Evolutionary conservation across 1,140 invertebrate genomes (phyloP), one percentile per base, ranked within the genome.

Genomic region (Drosophila erecta): DNA sequence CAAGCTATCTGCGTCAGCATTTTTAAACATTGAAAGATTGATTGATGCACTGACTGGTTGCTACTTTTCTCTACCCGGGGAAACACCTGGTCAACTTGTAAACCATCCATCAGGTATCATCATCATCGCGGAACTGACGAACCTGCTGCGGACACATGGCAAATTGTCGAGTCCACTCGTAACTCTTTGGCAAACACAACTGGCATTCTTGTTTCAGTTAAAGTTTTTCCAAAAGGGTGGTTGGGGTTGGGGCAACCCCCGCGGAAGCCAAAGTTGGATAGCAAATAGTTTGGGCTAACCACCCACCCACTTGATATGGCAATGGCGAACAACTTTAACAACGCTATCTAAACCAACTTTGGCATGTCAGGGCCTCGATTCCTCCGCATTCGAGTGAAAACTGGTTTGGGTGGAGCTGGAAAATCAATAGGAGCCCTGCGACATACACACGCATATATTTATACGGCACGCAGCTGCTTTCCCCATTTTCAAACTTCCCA

Each of bases 271-370:
- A 38, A 14, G 37, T 38, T 38, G 12, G 37, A 33, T 74, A 38
- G 37, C 37, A 62, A 79, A 81, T 72, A 81, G 75, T 72, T 85
- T 58, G 44, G 47, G 50, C 67, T 37, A 40, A 30, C 43, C 38
- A 40, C 37, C 41, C 37, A 6, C 40, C 46, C 30, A 38, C 46
- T 76, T 76, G 59, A 75, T 59, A 79, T 76, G 80, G 57, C 54
- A 38, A 57, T 66, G 78, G 61, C 62, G 43, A 64, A 50, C 40
- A 64, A 72, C 62, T 69, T 61, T 74, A 76, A 57, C 65, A 61
- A 65, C 64, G 65, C 66, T 77, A 80, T 81, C 79, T 76, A 81
- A 77, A 59, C 79, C 59, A 79, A 71, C 53, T 81, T 75, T 87
- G 83, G 69, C 83, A 87, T 72, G 81, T 85, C 49, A 58, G 50